Conservation (phyloP, 1,140 invertebrate species). For the Zophobas morio region DNA sequence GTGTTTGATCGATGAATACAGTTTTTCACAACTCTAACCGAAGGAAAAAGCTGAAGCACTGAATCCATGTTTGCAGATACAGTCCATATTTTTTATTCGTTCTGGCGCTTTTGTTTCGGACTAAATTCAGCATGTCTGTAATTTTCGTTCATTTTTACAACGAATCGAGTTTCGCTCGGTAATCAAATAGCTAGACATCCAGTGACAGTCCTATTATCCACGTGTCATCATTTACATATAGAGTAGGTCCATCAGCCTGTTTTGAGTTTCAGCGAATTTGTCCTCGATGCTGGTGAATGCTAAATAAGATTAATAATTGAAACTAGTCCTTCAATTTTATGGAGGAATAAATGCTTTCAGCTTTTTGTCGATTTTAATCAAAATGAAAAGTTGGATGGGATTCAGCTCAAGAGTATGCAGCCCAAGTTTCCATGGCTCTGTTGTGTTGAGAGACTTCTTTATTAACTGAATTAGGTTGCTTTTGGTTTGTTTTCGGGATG, state of each 20-base stretch:
- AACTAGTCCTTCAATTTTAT: conserved; percentile 1
- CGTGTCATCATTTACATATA: conserved; percentile 35
- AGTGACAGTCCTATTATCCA: conserved; percentile 32
- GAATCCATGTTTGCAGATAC: too few species aligned
- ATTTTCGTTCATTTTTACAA: conserved; percentile 33
- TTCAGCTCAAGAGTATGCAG: too few species aligned
- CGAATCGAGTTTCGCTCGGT: conserved; percentile 17
- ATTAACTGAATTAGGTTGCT: too few species aligned
- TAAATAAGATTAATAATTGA: conserved; percentile 36
- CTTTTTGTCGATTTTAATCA: neutral
- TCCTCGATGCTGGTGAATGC: conserved; percentile 9
- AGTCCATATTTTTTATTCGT: too few species aligned
- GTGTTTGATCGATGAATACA: too few species aligned
- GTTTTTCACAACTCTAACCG: too few species aligned
- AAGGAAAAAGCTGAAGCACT: too few species aligned
- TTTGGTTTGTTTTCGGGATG: too few species aligned
- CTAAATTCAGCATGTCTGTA: neutral
- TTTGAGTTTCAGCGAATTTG: conserved; percentile 17
- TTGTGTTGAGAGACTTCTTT: too few species aligned
- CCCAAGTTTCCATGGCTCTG: too few species aligned
- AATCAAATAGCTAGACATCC: conserved; percentile 35
- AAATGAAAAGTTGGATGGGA: neutral
- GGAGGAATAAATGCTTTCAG: neutral
- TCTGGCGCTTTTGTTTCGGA: neutral
- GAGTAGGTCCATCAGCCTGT: conserved; percentile 31